Evolutionary conservation across 1,140 invertebrate genomes (phyloP).

Genomic region (Drosophila tropicalis): DNA sequence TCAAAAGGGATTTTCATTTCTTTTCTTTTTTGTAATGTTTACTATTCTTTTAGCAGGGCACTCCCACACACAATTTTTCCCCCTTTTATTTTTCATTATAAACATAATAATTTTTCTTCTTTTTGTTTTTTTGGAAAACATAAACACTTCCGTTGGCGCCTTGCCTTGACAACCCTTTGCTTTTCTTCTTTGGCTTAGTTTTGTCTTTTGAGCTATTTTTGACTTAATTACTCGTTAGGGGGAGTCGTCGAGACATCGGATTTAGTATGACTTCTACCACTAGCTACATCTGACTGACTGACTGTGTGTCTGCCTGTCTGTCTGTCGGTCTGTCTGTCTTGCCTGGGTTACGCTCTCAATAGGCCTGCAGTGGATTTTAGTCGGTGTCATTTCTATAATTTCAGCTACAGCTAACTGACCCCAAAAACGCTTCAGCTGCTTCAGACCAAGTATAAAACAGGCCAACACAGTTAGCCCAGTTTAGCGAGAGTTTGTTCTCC

Average conservation of each 20-base stretch:
- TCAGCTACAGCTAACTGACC: conserved; percentile 65
- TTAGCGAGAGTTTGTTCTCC: conserved; percentile 43
- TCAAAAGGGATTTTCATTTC: conserved; percentile 71
- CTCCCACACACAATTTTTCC: conserved; percentile 39
- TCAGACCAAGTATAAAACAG: conserved; percentile 29
- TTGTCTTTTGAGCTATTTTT: conserved; percentile 61
- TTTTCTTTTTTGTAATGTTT: conserved; percentile 36
- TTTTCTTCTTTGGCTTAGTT: conserved; percentile 21
- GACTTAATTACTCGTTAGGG: conserved; percentile 64
- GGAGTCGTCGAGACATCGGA: background rate
- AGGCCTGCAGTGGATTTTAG: conserved; percentile 35
- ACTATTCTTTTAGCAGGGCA: background rate
- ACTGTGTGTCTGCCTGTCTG: conserved; percentile 29
- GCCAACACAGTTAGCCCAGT: conserved; percentile 66
- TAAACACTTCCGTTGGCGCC: conserved; percentile 69
- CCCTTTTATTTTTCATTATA: conserved; percentile 34
- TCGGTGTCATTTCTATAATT: conserved; percentile 56
- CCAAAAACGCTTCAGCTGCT: conserved; percentile 53
- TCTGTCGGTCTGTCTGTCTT: conserved; percentile 24
- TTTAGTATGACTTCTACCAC: background rate
- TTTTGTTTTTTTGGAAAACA: conserved; percentile 41
- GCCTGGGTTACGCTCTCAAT: conserved; percentile 48
- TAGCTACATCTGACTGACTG: conserved; percentile 13
- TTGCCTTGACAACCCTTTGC: conserved; percentile 22
- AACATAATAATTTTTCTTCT: conserved; percentile 47